Percentiles rank a stretch among this genome's conserved stretches.
Evolutionary conservation across 2,888 invertebrate species (phyloP).

Genomic region (Platynereis dumerilii): DNA sequence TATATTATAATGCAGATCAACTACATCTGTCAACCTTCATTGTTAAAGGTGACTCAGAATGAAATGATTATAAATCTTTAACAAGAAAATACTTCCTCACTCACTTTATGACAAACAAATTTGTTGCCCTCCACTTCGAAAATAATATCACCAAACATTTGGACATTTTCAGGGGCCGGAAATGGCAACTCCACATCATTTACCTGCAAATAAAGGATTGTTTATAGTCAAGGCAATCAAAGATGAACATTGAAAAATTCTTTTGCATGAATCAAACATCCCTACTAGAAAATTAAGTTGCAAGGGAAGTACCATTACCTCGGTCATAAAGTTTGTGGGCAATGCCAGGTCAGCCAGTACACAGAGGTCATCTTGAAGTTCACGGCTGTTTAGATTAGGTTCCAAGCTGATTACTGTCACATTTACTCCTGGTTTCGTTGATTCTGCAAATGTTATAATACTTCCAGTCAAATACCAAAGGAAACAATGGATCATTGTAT

Average conservation of each 20-base stretch:
- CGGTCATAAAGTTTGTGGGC: conserved; percentile 56
- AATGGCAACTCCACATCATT: conserved; percentile 60
- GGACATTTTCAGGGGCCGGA: conserved; percentile 51
- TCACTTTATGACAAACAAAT: conserved; percentile 65
- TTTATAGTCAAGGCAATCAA: conserved; percentile 34
- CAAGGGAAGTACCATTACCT: conserved; percentile 13
- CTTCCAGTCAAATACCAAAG: too few relatives aligned
- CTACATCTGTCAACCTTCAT: too few relatives aligned
- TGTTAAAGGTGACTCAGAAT: too few relatives aligned
- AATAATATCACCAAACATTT: conserved; percentile 62
- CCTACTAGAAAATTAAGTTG: too few relatives aligned
- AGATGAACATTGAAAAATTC: too few relatives aligned
- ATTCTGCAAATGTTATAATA: conserved; percentile 47
- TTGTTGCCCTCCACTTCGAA: conserved; percentile 62
- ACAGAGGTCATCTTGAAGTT: conserved; percentile 61
- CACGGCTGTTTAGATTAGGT: conserved; percentile 46
- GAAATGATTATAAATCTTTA: too few relatives aligned
- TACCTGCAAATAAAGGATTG: conserved; percentile 31
- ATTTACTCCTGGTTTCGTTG: conserved; percentile 59
- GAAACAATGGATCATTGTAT: too few relatives aligned
- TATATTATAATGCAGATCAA: too few relatives aligned
- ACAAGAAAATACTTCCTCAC: too few relatives aligned
- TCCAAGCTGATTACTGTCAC: conserved; percentile 64
- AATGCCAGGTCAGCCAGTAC: conserved; percentile 62
- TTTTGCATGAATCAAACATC: too few relatives aligned